Conservation (phyloP, 1,140 invertebrate species). For the Antheraea mylitta region DNA sequence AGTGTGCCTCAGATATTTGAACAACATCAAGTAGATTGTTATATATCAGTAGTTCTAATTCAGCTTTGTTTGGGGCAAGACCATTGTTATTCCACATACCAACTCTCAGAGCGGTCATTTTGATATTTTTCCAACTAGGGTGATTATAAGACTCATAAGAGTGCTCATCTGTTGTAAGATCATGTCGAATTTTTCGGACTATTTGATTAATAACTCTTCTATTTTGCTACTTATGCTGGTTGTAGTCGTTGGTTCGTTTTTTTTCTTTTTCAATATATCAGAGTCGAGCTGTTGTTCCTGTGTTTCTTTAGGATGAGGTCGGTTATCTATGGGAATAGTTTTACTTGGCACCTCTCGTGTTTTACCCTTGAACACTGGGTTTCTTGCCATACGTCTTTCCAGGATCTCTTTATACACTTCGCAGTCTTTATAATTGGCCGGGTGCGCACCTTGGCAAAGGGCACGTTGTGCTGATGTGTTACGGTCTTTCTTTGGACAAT, state of each 20-base stretch:
- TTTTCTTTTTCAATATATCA: too few species aligned
- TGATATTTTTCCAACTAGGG: background rate
- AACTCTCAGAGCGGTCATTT: background rate
- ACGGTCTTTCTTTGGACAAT: too few species aligned
- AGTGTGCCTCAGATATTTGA: background rate
- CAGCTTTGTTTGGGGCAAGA: background rate
- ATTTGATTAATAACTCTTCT: slow-evolving; percentile 5
- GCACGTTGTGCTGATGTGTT: background rate
- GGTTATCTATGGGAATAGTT: background rate
- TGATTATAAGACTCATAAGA: background rate
- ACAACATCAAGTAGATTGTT: slow-evolving; percentile 6
- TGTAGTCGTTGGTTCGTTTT: background rate
- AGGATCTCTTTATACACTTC: background rate
- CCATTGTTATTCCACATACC: slow-evolving; percentile 7
- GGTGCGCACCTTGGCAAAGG: background rate
- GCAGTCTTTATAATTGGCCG: background rate
- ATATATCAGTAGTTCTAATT: slow-evolving; percentile 2
- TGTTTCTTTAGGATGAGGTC: too few species aligned
- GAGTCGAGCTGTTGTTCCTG: too few species aligned
- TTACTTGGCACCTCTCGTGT: background rate
- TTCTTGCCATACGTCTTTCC: background rate
- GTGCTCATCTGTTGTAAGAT: slow-evolving; percentile 10
- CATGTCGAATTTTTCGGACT: slow-evolving; percentile 3
- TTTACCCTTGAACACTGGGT: background rate
- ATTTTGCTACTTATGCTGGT: background rate